Base-by-base conservation (phyloP, 2,113 vertebrate species). In the Mesembrinibis cayennensis region DNA sequence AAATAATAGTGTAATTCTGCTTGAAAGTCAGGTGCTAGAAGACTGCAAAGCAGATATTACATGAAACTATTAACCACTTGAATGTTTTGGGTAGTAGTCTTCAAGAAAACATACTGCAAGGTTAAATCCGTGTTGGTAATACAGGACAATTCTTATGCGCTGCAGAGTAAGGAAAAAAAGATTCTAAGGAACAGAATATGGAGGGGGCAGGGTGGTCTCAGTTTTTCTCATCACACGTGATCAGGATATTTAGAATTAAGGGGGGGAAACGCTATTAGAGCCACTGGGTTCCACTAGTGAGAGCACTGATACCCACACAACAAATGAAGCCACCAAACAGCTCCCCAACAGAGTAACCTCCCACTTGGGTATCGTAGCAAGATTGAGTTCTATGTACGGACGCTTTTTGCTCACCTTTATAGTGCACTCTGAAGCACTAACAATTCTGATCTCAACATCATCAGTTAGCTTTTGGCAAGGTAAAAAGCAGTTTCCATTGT, bases 331-430 rank as follows among this genome's bases (percentile, higher is more conserved):
- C 63, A 62, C 19, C 30, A 7, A 36, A 16, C 1, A 3, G 45
- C 23, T 58, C 30, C 45, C 34, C 40, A 61, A 1, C 10, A 58
- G 19, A 30, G 34, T 18, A 42, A 59, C 22, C 23, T 55, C 18
- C 32, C 32, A 12, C 15, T 22, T 16, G 15, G 32, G 58, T 25
- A n/a, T 0, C 0, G 0, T 3, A 65, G 44, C 42, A 66, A 34
- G 71, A 55, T 3, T 7, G 26, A 32, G 23, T 19, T 70, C 8
- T 21, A 12, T 2, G 11, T 2, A 13, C 3, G 11, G 20, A 40
- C 11, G 16, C 17, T 36, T 29, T 29, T 2, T 30, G 45, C 36
- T 74, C 34, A 80, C 21, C 59, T 72, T n/a, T 50, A 47, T 13
- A 40, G 53, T 2, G 10, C 23, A 27, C 34, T 22, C 34, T 11